Evolutionary conservation across 2,797 vertebrate species (phyloP).

Genomic region (Sebastes miniatus): DNA sequence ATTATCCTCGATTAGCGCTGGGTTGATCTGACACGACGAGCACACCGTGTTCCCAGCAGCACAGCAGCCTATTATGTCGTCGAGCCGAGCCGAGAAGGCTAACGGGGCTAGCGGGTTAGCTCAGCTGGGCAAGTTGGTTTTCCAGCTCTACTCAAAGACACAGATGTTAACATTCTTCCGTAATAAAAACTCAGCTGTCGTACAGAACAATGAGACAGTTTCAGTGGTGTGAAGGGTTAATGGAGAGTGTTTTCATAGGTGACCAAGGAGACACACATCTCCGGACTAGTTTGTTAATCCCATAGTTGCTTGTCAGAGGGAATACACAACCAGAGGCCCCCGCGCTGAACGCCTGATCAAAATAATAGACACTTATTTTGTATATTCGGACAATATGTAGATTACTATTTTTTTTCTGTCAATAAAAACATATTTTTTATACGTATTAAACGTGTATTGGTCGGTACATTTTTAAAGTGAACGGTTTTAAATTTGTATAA

Average conservation of each 20-base stretch:
- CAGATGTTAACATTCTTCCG: conserved; percentile 11
- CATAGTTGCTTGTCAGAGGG: conserved; percentile 51
- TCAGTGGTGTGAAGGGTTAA: not conserved
- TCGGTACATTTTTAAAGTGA: fast-evolving
- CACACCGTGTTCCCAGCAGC: conserved; percentile 61
- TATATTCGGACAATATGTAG: not conserved
- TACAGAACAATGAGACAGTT: not conserved
- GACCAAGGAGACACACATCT: conserved; percentile 35
- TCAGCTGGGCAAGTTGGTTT: conserved; percentile 35
- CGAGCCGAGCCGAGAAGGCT: conserved; percentile 45
- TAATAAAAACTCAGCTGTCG: not conserved
- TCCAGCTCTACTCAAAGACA: conserved; percentile 4
- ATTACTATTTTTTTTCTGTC: fast-evolving
- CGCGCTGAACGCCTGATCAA: conserved; percentile 52
- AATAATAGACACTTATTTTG: conserved; percentile 6
- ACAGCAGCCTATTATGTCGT: conserved; percentile 57
- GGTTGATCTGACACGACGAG: conserved; percentile 19
- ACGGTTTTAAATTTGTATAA: not conserved
- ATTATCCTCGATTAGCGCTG: not conserved
- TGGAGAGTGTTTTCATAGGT: conserved; percentile 28
- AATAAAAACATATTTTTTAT: fast-evolving
- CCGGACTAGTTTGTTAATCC: conserved; percentile 67
- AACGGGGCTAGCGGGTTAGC: conserved; percentile 50
- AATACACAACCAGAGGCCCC: conserved; percentile 38
- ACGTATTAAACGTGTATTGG: fast-evolving